phyloP scores from a whole-genome alignment of 2,888 invertebrate species.

The Unio pictorum region DNA sequence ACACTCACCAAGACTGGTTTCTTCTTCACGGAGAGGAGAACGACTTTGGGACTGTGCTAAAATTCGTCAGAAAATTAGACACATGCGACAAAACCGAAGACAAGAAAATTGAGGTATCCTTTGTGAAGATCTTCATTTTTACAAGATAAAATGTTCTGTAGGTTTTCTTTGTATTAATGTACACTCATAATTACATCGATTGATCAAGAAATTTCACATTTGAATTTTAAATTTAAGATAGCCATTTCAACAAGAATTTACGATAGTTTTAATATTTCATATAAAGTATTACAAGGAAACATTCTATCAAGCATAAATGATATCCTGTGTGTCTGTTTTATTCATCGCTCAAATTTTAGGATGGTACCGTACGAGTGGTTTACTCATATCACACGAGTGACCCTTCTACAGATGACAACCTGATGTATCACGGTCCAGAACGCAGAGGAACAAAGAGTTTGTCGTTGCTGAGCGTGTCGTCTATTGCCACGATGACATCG shows the following conservation, averaged over 20 bases:
- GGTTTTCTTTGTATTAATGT: too few relatives aligned
- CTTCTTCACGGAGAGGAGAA: constrained; percentile 33
- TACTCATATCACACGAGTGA: constrained; percentile 42
- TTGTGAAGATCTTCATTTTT: too few relatives aligned
- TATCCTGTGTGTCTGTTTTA: too few relatives aligned
- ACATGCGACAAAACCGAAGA: constrained; percentile 37
- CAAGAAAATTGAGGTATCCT: constrained; percentile 28
- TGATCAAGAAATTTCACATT: too few relatives aligned
- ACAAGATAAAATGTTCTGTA: too few relatives aligned
- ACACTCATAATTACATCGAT: too few relatives aligned
- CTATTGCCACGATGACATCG: too few relatives aligned
- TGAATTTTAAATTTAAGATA: too few relatives aligned
- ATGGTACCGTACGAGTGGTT: constrained; percentile 36
- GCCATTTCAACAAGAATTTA: too few relatives aligned
- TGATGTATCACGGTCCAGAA: constrained; percentile 34
- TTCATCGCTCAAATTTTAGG: constrained; percentile 10
- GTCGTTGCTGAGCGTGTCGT: constrained; percentile 18
- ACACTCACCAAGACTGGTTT: constrained; percentile 35
- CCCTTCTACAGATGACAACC: constrained; percentile 21
- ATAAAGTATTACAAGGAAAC: too few relatives aligned
- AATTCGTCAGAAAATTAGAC: constrained; percentile 26
- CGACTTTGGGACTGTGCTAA: constrained; percentile 27
- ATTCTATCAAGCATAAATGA: too few relatives aligned
- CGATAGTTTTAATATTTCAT: too few relatives aligned
- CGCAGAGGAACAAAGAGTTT: constrained; percentile 41